Conservation (phyloP, 2,888 invertebrate species). For the Lepidocyrtoides sp. region DNA sequence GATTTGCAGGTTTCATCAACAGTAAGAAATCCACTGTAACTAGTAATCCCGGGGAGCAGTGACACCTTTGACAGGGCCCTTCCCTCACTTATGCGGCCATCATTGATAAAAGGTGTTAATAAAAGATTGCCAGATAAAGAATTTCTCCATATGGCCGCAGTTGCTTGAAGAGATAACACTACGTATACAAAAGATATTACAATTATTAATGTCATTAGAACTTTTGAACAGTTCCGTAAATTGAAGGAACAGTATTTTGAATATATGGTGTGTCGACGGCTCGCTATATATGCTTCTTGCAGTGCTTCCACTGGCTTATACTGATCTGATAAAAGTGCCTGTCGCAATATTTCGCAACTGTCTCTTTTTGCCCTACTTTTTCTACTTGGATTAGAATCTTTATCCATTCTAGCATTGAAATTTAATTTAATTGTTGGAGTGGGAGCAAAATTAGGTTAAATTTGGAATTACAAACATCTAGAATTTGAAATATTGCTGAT, state of each 20-base stretch:
- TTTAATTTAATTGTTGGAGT: neutral
- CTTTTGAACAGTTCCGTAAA: neutral
- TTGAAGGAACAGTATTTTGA: neutral
- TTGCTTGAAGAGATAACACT: slow-evolving; percentile 10
- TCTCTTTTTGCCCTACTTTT: neutral
- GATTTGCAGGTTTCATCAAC: slow-evolving; percentile 93
- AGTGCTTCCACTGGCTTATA: slow-evolving; percentile 10
- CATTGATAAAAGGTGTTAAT: slow-evolving; percentile 91
- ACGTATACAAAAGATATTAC: slow-evolving; percentile 29
- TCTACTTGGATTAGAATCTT: neutral
- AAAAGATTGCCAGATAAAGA: slow-evolving; percentile 87
- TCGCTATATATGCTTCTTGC: neutral
- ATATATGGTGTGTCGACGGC: neutral
- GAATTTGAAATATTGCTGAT: neutral
- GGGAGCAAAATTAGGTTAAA: neutral
- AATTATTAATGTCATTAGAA: neutral
- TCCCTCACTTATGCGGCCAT: slow-evolving; percentile 91
- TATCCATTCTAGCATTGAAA: neutral
- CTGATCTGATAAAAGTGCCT: neutral
- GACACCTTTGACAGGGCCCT: slow-evolving; percentile 86
- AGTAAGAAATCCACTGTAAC: slow-evolving; percentile 94
- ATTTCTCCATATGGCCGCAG: slow-evolving; percentile 18
- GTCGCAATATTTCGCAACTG: neutral
- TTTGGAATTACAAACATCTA: neutral
- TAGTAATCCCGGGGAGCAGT: slow-evolving; percentile 87